Base-by-base conservation (phyloP, 2,888 invertebrate genomes). In the Petrophora chlorosata region DNA sequence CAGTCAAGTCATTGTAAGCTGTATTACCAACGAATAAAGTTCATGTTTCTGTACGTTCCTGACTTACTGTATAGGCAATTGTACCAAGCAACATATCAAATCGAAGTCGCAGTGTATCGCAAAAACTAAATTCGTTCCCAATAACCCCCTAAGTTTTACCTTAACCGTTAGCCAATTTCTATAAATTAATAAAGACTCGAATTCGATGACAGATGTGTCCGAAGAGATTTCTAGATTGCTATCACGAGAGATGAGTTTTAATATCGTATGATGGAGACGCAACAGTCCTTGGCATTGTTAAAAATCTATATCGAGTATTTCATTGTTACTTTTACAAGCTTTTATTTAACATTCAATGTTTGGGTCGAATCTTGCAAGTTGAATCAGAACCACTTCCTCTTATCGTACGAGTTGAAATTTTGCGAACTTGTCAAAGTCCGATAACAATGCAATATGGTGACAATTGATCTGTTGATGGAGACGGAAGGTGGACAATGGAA, bases 121-220 rank as follows among this genome's bases (percentile, higher is more conserved):
- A 78, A n/a, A n/a, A n/a, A 81, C 74, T 72, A 73, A 63, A 75
- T 70, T 61, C 66, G 70, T 39, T 42, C 12, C 22, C 49, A 73
- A 74, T 74, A 77, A 76, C 28, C 28, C 65, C 67, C 81, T 82
- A 83, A 76, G 57, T 72, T 68, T 76, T 74, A 76, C 65, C 72
- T 69, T 69, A 70, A 72, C 56, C 68, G 75, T 78, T 82, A 82
- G 80, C 85, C 86, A 85, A 85, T 85, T 43, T 78, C 72, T 80
- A 77, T 73, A 82, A 82, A 79, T 77, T 71, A 78, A 72, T 77
- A 70, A 72, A 65, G 52, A 70, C 73, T 82, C 76, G 73, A 70
- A 54, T 70, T 78, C 72, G 74, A 81, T 77, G 76, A 79, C 78
- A 75, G 72, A 67, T 71, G 70, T 73, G n/a, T 67, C 66, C 67